Percentiles rank a stretch among this genome's conserved stretches.
Conservation (phyloP, 2,888 invertebrate species). For the Nephrotoma appendiculata region DNA sequence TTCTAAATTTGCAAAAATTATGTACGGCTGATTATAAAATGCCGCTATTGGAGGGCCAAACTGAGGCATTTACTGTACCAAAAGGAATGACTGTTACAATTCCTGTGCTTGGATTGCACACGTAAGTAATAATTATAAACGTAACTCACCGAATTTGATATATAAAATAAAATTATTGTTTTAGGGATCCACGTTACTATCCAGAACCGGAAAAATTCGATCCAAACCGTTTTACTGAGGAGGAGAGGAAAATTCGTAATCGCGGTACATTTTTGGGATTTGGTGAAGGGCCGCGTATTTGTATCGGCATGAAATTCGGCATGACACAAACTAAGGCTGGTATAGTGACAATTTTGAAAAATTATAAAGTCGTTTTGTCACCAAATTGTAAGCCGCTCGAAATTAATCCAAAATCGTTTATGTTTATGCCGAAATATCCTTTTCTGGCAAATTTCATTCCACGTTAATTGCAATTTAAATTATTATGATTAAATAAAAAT, state of each 20-base stretch:
- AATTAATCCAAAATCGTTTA: slow-evolving; percentile 16
- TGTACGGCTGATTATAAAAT: slow-evolving; percentile 10
- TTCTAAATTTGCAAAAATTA: slow-evolving; percentile 10
- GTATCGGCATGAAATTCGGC: slow-evolving; percentile 18
- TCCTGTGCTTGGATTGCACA: slow-evolving; percentile 24
- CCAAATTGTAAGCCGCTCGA: slow-evolving; percentile 18
- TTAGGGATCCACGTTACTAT: slow-evolving; percentile 24
- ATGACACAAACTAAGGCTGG: slow-evolving; percentile 17
- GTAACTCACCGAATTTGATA: background rate
- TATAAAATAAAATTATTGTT: background rate
- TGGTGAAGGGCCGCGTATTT: slow-evolving; percentile 23
- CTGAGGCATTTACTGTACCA: slow-evolving; percentile 15
- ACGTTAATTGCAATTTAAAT: background rate
- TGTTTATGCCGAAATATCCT: slow-evolving; percentile 4
- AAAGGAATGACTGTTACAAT: slow-evolving; percentile 22
- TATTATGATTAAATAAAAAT: too few relatives aligned
- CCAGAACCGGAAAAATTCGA: slow-evolving; percentile 28
- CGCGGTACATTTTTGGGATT: slow-evolving; percentile 21
- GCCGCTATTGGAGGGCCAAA: slow-evolving; percentile 1
- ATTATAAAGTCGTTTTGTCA: slow-evolving; percentile 15
- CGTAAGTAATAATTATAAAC: background rate
- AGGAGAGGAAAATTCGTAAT: slow-evolving; percentile 18
- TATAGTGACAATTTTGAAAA: slow-evolving; percentile 13
- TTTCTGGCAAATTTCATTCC: slow-evolving; percentile 3
- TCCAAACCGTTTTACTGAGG: slow-evolving; percentile 28